Base-by-base conservation (phyloP, 2,113 vertebrate genomes). In the Pholis gunnellus region DNA sequence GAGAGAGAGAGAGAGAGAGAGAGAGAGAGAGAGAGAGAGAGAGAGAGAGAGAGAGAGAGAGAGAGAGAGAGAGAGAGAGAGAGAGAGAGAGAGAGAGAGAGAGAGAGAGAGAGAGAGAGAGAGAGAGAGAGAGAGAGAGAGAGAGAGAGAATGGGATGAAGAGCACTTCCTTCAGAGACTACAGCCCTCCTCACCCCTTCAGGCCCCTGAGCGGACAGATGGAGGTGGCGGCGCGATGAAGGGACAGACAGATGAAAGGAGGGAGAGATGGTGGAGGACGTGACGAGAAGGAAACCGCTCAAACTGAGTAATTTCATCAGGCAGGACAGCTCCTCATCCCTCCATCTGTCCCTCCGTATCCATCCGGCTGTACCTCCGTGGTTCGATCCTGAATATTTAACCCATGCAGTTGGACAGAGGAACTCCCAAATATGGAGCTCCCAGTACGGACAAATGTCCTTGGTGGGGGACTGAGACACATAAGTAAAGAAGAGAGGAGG, bases 161-260 rank as follows among this genome's bases (percentile, higher is more conserved):
- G 75, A 61, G 78, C 63, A 85, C 67, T 87, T 85, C 91, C 83
- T 80, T 87, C 54, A 83, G 71, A 85, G 88, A 87, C 90, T 88
- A 78, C 54, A 76, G 71, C 85, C 83, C 72, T 82, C 71, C 67
- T 81, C 82, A 70, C 50, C 79, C 76, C 72, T 73, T 72, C 69
- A 67, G 75, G 69, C 77, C 73, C 57, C 81, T 70, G 80, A 77
- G 82, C 27, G 22, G 82, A 89, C 83, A 87, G 82, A 89, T 82
- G 81, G 86, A 88, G 67, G 69, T 77, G 82, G 69, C 50, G 65
- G 65, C 74, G 75, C 63, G 54, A 85, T 72, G 64, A 71, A 40
- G 68, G 73, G 80, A 83, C 74, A 59, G 84, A 87, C 81, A 40
- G 87, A 86, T 65, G 81, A 80, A 81, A 76, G 69, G 82, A 87